Evolutionary conservation across 2,797 vertebrate species (phyloP), one percentile per base, ranked within the genome.

Genomic region (Naso thynnoides): DNA sequence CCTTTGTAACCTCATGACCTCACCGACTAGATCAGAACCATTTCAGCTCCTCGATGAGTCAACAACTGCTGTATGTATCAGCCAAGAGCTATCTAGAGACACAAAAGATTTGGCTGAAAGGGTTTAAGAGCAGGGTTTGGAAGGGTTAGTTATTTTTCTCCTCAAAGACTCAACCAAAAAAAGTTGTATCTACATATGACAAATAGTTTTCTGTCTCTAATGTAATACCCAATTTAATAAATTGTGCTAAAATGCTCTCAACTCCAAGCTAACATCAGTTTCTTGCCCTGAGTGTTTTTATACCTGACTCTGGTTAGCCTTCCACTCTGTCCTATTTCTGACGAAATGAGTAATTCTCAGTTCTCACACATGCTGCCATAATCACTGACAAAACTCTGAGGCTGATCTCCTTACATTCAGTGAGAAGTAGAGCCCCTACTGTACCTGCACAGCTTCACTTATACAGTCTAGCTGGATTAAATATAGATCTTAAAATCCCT

Each of bases 381-480:
- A 65, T 36, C 58, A 59, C 26, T 27, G 21, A 76, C 59, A 5
- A 59, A 76, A 64, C 59, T 79, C 33, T 63, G 63, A 78, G 47
- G 55, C 45, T 53, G 64, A 80, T 78, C 75, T 58, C 53, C 33
- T 44, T 80, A 89, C 76, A 33, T 10, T 10, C 81, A 73, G 70
- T 3, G 38, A 29, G 49, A 74, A 31, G 18, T 55, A 38, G 53
- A 78, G 47, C 38, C 41, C 18, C 42, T 26, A 26, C 73, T 56
- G 58, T 62, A 59, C 45, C 54, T 21, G 48, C 49, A 58, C 45
- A 33, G 58, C 50, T n/a, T 49, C 29, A 59, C 54, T 81, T 55
- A 67, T 58, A 52, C 21, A 62, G 53, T 76, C 61, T 38, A 41
- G 58, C 36, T 83, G 71, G 69, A 80, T 86, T 79, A 83, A 74